Conservation (phyloP, 2,113 vertebrate species). For the Halichoeres trimaculatus region DNA sequence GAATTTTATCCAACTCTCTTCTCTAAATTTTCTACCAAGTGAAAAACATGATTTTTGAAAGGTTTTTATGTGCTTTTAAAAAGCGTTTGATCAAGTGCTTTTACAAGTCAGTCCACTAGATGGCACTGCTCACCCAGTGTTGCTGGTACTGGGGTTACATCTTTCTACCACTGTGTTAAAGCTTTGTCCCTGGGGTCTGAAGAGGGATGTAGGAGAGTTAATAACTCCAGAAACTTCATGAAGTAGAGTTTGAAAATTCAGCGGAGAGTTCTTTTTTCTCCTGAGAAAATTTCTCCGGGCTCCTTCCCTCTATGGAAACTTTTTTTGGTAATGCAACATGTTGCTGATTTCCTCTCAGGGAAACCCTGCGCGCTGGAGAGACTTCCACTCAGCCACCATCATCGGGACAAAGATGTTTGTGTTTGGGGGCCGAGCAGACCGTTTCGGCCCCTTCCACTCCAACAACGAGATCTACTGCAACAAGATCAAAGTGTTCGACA, state of each 20-base stretch:
- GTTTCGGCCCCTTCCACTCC: constrained; percentile 96
- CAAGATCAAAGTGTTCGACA: constrained; percentile 96
- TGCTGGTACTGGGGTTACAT: background rate
- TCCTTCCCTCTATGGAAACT: background rate
- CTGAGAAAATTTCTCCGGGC: background rate
- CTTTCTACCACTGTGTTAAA: background rate
- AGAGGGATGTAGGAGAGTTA: background rate
- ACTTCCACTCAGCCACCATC: constrained; percentile 98
- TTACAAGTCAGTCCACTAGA: constrained; percentile 47
- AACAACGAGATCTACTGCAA: constrained; percentile 99
- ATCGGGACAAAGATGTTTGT: constrained; percentile 96
- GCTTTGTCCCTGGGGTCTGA: background rate
- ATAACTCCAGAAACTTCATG: background rate
- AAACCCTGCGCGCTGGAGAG: constrained; percentile 94
- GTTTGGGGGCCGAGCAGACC: constrained; percentile 95
- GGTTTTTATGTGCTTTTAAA: background rate
- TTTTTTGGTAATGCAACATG: background rate
- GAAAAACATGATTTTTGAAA: background rate
- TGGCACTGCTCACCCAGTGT: constrained; percentile 43
- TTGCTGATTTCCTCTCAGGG: constrained; percentile 80
- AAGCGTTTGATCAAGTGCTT: too few relatives aligned
- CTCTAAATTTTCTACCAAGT: too few relatives aligned
- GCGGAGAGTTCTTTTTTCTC: background rate
- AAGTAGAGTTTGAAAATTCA: background rate
- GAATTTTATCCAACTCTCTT: too few relatives aligned